Percentiles rank a stretch among this genome's conserved stretches.
Evolutionary conservation across 2,113 vertebrate species (phyloP).

Genomic region (Hiodon alosoides): DNA sequence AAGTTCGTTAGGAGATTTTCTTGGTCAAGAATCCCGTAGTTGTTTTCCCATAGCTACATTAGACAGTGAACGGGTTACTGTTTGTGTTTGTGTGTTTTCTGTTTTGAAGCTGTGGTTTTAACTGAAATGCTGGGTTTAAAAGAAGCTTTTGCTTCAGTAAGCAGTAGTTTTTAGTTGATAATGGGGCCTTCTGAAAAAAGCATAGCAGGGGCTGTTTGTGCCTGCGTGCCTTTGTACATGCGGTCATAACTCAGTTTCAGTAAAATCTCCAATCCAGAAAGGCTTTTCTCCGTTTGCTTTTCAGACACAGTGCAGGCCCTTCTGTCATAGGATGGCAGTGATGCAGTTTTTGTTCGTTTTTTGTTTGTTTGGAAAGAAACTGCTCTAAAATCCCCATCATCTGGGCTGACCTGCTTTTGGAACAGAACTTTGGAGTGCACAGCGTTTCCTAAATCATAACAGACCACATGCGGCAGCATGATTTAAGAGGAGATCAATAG

Average conservation of each 20-base stretch:
- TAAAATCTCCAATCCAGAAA: too few species aligned
- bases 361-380: background rate
- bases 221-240: background rate
- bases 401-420: background rate
- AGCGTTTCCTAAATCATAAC: background rate
- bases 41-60: background rate
- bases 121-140: background rate
- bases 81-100: background rate
- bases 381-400: background rate
- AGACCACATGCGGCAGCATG: background rate
- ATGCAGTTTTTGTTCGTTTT: background rate
- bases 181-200: background rate
- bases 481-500: background rate
- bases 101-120: background rate
- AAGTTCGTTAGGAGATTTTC: slow-evolving; percentile 16
- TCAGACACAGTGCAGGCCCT: background rate
- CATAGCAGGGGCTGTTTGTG: background rate
- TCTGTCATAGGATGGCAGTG: background rate
- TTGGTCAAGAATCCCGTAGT: background rate
- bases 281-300: background rate
- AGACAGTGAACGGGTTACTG: background rate
- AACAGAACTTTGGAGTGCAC: background rate
- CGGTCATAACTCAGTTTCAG: background rate
- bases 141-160: slow-evolving; percentile 8
- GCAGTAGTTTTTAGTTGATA: background rate